These are phyloP conservation scores for Azorinus chamasolen DNA, from an alignment of 2,888 invertebrate genomes.

Conservation along the genomic window DNA sequence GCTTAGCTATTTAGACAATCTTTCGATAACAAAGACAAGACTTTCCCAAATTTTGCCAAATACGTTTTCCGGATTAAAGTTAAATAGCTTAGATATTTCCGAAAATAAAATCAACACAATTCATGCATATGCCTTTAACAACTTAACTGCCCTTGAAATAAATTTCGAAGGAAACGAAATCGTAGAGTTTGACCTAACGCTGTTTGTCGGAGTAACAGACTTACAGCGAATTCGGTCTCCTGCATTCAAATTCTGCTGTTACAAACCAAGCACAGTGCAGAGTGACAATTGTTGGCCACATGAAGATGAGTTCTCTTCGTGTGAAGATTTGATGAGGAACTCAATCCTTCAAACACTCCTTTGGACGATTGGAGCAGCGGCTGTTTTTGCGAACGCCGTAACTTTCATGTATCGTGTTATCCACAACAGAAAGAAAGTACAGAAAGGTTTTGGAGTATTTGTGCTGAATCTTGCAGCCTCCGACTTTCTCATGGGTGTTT, in stretches of 20 bases:
- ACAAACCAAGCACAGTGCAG: constrained; percentile 24
- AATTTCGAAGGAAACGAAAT: constrained; percentile 10
- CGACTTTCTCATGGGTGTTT: constrained; percentile 49
- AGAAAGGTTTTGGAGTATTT: constrained; percentile 50
- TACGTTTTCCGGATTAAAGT: constrained; percentile 13
- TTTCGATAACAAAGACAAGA: neutral
- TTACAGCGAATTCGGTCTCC: constrained; percentile 5
- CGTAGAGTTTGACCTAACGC: neutral
- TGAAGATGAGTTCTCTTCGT: constrained; percentile 49
- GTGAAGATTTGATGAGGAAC: constrained; percentile 68
- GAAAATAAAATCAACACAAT: constrained; percentile 1
- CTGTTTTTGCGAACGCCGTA: constrained; percentile 62
- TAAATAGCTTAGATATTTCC: constrained; percentile 13
- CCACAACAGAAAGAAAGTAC: constrained; percentile 25
- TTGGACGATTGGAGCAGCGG: constrained; percentile 63
- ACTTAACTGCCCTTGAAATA: constrained; percentile 4
- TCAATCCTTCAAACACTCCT: constrained; percentile 57
- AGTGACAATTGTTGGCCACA: constrained; percentile 64
- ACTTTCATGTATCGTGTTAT: constrained; percentile 47
- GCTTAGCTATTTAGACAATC: neutral
- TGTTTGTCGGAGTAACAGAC: constrained; percentile 17
- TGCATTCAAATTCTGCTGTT: constrained; percentile 30
- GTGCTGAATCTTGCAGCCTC: constrained; percentile 52
- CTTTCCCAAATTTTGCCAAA: constrained; percentile 1
- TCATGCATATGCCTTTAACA: constrained; percentile 6